Conservation (phyloP, 1,140 invertebrate genomes). For the Geopemphigus sp. region DNA sequence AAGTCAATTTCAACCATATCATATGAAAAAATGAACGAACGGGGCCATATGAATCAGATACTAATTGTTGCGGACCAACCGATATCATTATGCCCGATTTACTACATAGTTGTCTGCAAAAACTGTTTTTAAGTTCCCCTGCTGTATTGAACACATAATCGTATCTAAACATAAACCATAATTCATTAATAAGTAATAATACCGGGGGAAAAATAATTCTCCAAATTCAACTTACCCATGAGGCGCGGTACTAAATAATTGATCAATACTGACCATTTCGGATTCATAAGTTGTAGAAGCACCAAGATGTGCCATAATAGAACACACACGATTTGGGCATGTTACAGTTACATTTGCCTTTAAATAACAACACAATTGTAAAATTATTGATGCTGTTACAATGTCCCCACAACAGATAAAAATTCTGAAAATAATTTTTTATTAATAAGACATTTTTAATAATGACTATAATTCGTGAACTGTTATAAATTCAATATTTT, state of each 20-base stretch:
- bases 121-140: constrained; percentile 5
- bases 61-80: constrained; percentile 14
- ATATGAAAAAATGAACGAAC: constrained; percentile 17
- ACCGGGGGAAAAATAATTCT: not conserved
- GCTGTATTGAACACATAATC: constrained; percentile 49
- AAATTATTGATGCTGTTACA: constrained; percentile 69
- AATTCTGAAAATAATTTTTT: constrained; percentile 60
- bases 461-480: not conserved
- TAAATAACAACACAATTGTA: constrained; percentile 70
- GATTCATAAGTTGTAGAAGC: constrained; percentile 58
- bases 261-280: constrained; percentile 20
- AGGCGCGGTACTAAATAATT: constrained; percentile 23
- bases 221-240: not conserved
- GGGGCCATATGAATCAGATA: constrained; percentile 26
- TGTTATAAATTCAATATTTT: not conserved
- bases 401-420: constrained; percentile 69
- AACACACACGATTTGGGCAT: constrained; percentile 58
- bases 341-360: constrained; percentile 60
- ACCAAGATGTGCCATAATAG: constrained; percentile 61
- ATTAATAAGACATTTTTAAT: not conserved
- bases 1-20: constrained; percentile 37
- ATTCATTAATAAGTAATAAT: not conserved
- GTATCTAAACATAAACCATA: constrained; percentile 16
- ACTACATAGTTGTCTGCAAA: constrained; percentile 41
- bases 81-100: constrained; percentile 3